Conservation (phyloP, 2,113 vertebrate species). For the Gallinago paraguaiae region DNA sequence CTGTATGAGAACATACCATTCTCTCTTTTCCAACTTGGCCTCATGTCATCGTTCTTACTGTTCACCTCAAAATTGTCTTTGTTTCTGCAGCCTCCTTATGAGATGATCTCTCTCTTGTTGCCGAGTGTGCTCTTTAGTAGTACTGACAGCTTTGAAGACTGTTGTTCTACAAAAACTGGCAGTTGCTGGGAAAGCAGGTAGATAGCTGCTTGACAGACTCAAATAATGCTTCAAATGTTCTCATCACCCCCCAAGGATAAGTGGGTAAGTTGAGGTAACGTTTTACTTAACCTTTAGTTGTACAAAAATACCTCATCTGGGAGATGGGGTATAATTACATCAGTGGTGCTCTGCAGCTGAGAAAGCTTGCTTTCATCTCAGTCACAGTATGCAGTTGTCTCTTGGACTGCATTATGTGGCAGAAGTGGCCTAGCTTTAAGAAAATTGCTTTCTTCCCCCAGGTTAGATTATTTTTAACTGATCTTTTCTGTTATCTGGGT, state of each 20-base stretch:
- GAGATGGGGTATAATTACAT: background rate
- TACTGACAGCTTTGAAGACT: background rate
- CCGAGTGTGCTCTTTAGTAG: background rate
- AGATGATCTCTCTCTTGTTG: background rate
- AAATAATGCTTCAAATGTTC: background rate
- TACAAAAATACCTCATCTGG: background rate
- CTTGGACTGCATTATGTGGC: background rate
- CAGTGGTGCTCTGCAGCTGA: background rate
- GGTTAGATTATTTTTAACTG: background rate
- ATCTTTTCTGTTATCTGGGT: background rate
- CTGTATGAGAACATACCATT: background rate
- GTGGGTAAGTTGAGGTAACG: background rate
- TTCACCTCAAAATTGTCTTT: background rate
- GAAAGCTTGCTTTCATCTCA: background rate
- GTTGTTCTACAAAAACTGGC: background rate
- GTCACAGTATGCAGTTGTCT: background rate
- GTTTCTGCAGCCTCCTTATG: background rate
- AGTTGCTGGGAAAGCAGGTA: background rate
- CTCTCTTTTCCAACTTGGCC: background rate
- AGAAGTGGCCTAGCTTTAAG: background rate
- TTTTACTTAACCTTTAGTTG: background rate
- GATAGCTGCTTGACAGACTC: background rate
- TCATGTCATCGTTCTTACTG: background rate
- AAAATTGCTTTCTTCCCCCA: background rate
- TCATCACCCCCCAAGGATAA: background rate